These are phyloP conservation scores for Manis crassicaudata DNA, from an alignment of 2,797 vertebrate species.

Conservation along the genomic window DNA sequence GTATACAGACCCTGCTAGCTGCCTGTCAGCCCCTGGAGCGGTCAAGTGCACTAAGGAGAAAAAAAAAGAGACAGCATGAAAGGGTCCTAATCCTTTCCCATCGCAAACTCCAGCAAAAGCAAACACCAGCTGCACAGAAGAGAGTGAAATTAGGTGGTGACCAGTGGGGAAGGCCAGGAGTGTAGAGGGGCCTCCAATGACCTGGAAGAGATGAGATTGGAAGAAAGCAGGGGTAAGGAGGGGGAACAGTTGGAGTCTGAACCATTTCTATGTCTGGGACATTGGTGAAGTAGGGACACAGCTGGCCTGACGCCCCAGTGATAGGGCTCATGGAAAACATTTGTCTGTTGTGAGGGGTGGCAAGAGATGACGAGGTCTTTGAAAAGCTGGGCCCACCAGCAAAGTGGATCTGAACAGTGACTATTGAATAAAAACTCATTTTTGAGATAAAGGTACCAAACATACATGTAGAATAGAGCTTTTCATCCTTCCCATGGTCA, in stretches of 20 bases:
- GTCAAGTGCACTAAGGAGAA: conserved; percentile 58
- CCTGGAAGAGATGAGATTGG: conserved; percentile 63
- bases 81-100: conserved; percentile 65
- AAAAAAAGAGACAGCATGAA: conserved; percentile 5
- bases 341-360: not conserved
- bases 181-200: conserved; percentile 38
- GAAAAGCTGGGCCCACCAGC: conserved; percentile 47
- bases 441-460: not conserved
- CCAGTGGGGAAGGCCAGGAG: conserved; percentile 15
- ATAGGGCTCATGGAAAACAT: conserved; percentile 53
- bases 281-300: conserved; percentile 69
- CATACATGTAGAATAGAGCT: not conserved
- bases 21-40: conserved; percentile 55
- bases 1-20: conserved; percentile 66
- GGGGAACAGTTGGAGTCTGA: conserved; percentile 49
- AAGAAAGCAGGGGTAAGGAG: conserved; percentile 2
- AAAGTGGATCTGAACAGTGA: conserved; percentile 34
- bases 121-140: conserved; percentile 70
- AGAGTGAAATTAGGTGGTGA: conserved; percentile 60
- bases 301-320: conserved; percentile 59
- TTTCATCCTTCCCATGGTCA: not conserved
- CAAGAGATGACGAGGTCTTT: conserved; percentile 44
- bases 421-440: conserved; percentile 24
- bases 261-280: conserved; percentile 72
- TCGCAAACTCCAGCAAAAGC: conserved; percentile 59